Evolutionary conservation across 1,140 invertebrate species (phyloP), one percentile per base, ranked within the genome.

Genomic region (Nebria ingens): DNA sequence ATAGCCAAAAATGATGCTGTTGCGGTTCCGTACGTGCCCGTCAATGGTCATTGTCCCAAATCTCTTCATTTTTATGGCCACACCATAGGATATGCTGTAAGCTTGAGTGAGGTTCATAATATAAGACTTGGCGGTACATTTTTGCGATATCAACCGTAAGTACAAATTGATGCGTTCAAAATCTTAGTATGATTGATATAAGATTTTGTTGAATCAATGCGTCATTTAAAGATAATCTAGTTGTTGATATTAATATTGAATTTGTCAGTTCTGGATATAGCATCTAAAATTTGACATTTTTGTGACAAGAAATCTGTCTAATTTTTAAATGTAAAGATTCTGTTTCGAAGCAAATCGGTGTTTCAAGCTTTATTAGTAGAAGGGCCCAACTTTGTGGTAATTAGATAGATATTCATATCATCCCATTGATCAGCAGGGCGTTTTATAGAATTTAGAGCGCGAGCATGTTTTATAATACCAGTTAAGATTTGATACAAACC

Each of bases 161-260:
- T 6, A 45, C 59, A 38, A 64, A 62, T 15, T 51, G 51, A 49
- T 68, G 61, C 2, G 57, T 59, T 21, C 70, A 59, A 58, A 73
- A 76, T 6, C 65, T 56, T 0, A 70, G 11, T 15, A 73, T n/a
- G 21, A 70, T 62, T 11, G 60, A 58, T 38, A 65, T 57, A 15
- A 73, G 57, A 19, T 70, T 67, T 21, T 69, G 54, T 62, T 2
- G 67, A 65, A 4, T 69, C 71, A 69, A 56, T 13, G 61, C 58
- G 20, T 67, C 61, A 52, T 69, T 70, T 13, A 71, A 54, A 0
- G 65, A 68, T 11, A 56, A 52, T 19, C 62, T 60, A 19, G 55
- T 56, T 13, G 54, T 52, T 6, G 61, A 57, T 56, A 54, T 58
- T 1, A n/a, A n/a, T n/a, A n/a, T n/a, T n/a, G n/a, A 13, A 17